A percentile compares a stretch with the other conserved stretches of the same genome.
These are phyloP conservation scores for Brachymystax lenok DNA, from an alignment of 2,797 vertebrate genomes.

Conservation along the genomic window DNA sequence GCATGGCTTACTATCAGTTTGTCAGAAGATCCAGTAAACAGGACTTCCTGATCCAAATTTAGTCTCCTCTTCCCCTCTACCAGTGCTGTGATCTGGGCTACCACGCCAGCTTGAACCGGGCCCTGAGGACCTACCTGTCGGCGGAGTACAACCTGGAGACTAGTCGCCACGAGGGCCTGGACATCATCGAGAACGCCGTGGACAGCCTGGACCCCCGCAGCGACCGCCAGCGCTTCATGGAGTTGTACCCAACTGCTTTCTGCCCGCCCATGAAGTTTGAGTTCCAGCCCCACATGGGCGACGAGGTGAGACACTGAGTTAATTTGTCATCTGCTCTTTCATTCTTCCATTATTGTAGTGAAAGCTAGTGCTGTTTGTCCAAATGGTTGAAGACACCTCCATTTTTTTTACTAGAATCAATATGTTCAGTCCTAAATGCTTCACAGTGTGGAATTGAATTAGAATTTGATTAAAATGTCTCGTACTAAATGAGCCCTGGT, in stretches of 20 bases:
- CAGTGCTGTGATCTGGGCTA: constrained; percentile 98
- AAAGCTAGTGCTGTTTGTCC: neutral
- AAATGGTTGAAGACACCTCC: neutral
- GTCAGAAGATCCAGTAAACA: neutral
- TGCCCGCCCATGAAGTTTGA: constrained; percentile 96
- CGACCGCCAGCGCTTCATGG: constrained; percentile 98
- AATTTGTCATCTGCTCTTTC: neutral
- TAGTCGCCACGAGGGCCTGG: constrained; percentile 94
- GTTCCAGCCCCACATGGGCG: constrained; percentile 97
- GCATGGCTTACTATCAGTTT: no score
- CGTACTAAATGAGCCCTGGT: constrained; percentile 46
- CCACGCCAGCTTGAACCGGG: constrained; percentile 94
- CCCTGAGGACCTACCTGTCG: constrained; percentile 94
- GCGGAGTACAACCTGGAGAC: constrained; percentile 99
- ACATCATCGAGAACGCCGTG: constrained; percentile 98
- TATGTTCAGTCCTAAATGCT: neutral
- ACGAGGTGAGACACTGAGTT: constrained; percentile 81
- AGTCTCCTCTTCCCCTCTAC: no score
- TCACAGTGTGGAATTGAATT: constrained; percentile 22
- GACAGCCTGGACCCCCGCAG: constrained; percentile 95
- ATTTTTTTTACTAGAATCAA: neutral
- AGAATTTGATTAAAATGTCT: constrained; percentile 45
- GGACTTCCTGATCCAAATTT: neutral
- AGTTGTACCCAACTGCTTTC: constrained; percentile 95
- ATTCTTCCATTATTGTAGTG: neutral